These are phyloP conservation scores for Ascidia mentula DNA, from an alignment of 23 tunicate genomes.

Conservation along the genomic window DNA sequence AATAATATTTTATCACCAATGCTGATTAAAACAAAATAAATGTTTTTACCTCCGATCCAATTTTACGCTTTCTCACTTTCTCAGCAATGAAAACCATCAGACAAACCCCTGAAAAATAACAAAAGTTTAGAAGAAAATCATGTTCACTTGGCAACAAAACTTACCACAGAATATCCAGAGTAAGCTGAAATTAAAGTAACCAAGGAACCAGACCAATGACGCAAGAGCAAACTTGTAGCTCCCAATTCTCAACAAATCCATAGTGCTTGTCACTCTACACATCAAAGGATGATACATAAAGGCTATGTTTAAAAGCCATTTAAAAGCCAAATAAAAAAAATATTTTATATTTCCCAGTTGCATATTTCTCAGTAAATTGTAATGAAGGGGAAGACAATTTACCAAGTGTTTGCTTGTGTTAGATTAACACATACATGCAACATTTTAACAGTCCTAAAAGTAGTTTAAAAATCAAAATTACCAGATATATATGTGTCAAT, in stretches of 20 bases:
- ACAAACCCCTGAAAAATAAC: background rate
- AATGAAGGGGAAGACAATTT: no score
- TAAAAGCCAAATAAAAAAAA: no score
- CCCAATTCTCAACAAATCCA: constrained; percentile 35
- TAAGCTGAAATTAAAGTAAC: constrained; percentile 69
- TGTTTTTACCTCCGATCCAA: background rate
- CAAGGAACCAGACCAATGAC: constrained; percentile 44
- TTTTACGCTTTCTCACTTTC: background rate
- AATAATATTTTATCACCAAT: background rate
- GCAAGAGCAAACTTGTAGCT: constrained; percentile 35
- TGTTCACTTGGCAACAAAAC: background rate
- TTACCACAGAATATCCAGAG: constrained; percentile 74
- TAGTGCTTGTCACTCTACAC: constrained; percentile 31
- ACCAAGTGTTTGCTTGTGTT: no score
- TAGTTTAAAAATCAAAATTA: no score
- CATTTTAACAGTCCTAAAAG: no score
- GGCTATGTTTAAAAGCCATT: no score
- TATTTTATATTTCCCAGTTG: no score
- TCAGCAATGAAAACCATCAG: constrained; percentile 2
- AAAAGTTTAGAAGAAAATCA: background rate
- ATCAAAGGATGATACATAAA: background rate
- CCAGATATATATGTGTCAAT: no score
- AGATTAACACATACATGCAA: no score
- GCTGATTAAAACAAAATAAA: background rate
- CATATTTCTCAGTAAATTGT: no score